Evolutionary conservation across 1,140 invertebrate genomes (phyloP).

Genomic region (Cydia pomonella): DNA sequence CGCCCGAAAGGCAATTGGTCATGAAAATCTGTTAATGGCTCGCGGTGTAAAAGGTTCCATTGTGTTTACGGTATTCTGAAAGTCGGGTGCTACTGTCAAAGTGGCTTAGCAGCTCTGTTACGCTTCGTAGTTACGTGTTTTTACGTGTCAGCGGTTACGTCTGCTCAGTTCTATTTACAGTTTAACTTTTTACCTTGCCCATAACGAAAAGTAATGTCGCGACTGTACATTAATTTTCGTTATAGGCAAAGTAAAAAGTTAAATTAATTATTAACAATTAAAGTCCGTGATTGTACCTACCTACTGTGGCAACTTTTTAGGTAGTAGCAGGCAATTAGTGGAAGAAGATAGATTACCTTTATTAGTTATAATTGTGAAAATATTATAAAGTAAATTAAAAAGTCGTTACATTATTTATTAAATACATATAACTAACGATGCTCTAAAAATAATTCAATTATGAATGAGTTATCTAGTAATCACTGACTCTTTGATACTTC

Average conservation of each 20-base stretch:
- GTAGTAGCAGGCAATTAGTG: background rate
- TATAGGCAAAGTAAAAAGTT: too few species aligned
- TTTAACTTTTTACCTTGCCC: background rate
- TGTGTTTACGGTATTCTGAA: constrained; percentile 1
- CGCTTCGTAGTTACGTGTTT: constrained; percentile 14
- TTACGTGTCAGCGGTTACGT: constrained; percentile 18
- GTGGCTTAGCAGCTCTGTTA: background rate
- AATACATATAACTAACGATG: background rate
- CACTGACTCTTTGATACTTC: background rate
- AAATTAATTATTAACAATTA: too few species aligned
- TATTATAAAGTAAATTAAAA: background rate
- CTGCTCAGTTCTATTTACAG: background rate
- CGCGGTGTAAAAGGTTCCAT: background rate
- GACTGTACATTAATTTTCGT: too few species aligned
- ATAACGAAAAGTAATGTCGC: background rate
- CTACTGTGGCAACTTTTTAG: background rate
- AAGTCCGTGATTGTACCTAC: too few species aligned
- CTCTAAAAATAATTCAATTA: background rate
- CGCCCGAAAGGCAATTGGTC: too few species aligned
- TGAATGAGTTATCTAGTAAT: background rate
- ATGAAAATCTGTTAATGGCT: too few species aligned
- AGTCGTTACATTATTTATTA: background rate
- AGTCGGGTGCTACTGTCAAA: background rate
- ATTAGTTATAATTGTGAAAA: background rate
- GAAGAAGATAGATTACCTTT: background rate